Evolutionary conservation across 1,140 invertebrate genomes (phyloP).

Genomic region (Drosophila saltans): DNA sequence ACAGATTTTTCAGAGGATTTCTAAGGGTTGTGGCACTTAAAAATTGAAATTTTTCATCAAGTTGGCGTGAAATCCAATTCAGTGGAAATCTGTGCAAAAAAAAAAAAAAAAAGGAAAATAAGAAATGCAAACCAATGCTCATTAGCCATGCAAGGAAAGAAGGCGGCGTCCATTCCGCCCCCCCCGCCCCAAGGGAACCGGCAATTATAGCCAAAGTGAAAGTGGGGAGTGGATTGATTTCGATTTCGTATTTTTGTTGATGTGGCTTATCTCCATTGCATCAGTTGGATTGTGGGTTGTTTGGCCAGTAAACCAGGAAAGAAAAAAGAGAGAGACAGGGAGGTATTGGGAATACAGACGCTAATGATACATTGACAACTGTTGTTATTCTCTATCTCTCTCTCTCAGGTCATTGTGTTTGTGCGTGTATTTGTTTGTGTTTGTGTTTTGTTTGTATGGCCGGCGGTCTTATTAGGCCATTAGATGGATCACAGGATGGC

Average conservation of each 20-base stretch:
- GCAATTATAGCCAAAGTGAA: constrained; percentile 53
- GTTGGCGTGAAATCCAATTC: constrained; percentile 53
- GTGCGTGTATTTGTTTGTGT: constrained; percentile 37
- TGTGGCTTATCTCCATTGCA: constrained; percentile 63
- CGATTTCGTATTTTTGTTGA: constrained; percentile 38
- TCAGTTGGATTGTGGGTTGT: constrained; percentile 40
- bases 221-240: constrained; percentile 26
- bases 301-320: constrained; percentile 18
- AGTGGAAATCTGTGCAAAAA: constrained; percentile 50
- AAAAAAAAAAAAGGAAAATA: constrained; percentile 27
- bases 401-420: not conserved
- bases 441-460: constrained; percentile 48
- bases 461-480: constrained; percentile 53
- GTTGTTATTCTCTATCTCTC: constrained; percentile 48
- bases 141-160: constrained; percentile 49
- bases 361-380: constrained; percentile 74
- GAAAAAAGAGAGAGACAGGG: constrained; percentile 18
- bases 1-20: not conserved
- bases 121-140: constrained; percentile 21
- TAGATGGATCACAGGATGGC: constrained; percentile 41
- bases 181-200: constrained; percentile 29
- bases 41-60: constrained; percentile 48
- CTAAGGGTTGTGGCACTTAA: constrained; percentile 54
- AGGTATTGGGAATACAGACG: constrained; percentile 19
- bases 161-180: constrained; percentile 1